These are phyloP conservation scores for Gyps fulvus DNA, from an alignment of 2,113 vertebrate species.

Conservation along the genomic window DNA sequence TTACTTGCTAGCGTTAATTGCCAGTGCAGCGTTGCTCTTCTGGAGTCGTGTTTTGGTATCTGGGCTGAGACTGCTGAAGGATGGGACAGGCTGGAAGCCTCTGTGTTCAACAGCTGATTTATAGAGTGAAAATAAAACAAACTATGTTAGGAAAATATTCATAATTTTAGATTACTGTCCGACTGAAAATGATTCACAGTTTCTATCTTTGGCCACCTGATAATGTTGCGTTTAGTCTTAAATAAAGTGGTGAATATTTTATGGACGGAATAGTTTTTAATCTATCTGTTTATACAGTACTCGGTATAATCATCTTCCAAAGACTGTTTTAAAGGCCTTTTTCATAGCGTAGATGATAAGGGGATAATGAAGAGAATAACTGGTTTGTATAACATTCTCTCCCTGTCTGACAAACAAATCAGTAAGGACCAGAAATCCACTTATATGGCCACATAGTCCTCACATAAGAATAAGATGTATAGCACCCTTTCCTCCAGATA, in stretches of 20 bases:
- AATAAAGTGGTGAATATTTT: neutral
- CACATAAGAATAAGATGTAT: neutral
- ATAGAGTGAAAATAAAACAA: neutral
- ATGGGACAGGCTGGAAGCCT: neutral
- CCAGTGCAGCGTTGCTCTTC: neutral
- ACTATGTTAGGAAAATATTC: neutral
- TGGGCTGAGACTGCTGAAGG: neutral
- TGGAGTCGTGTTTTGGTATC: neutral
- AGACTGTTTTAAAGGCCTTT: neutral
- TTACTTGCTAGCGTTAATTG: neutral
- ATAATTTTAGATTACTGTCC: neutral
- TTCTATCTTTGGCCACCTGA: neutral
- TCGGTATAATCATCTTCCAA: neutral
- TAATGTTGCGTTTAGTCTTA: neutral
- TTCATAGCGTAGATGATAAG: accelerated
- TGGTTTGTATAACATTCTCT: neutral
- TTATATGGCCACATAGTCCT: neutral
- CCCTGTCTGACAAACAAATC: neutral
- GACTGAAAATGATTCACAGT: neutral
- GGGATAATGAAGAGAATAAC: neutral
- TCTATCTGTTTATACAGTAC: neutral
- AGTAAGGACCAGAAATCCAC: neutral
- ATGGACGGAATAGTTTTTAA: neutral
- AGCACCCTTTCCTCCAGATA: neutral
- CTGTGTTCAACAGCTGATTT: neutral